Base-by-base conservation (phyloP, 2,113 vertebrate genomes). In the Vanacampus margaritifer region DNA sequence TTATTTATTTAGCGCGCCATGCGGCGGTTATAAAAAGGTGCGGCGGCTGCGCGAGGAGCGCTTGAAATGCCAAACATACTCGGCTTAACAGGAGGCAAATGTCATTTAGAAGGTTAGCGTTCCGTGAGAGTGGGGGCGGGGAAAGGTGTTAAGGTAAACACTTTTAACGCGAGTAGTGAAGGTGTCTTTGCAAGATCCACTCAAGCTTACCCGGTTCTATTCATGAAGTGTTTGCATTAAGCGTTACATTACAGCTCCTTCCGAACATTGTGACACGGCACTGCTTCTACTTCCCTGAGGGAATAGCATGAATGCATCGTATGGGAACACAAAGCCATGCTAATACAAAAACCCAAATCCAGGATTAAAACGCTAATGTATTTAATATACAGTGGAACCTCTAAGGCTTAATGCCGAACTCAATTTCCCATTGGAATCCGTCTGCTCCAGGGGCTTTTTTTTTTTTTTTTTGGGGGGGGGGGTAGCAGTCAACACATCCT, bases 61-160 rank as follows among this genome's bases (percentile, higher is more conserved):
- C 71, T 79, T 66, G 13, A 83, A 87, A 85, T 82, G 78, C 73
- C 80, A 85, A 67, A 75, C 79, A 79, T 10, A 36, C 60, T 82
- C 64, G 65, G 51, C 65, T 75, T 74, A 74, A 79, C 66, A 53
- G 43, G 50, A 81, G 79, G 53, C 69, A 81, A 84, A 87, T 87
- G 82, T 75, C 83, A 84, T 60, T 76, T 53, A 39, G 78, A 82
- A 82, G 79, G 84, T 75, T 75, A 77, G 17, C 53, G 65, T 69
- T 73, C 68, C 64, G 43, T 35, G 53, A 65, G 67, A 24, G 12
- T 5, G 36, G 24, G 21, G 13, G 4, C 59, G 48, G 67, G 68
- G 69, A 71, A 57, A 50, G 65, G 68, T 77, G 71, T 71, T 67
- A 64, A 79, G 58, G 66, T 74, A 78, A 85, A 78, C 74, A 69